phyloP scores from a whole-genome alignment of 2,113 vertebrate genomes.

The Phaethon lepturus region DNA sequence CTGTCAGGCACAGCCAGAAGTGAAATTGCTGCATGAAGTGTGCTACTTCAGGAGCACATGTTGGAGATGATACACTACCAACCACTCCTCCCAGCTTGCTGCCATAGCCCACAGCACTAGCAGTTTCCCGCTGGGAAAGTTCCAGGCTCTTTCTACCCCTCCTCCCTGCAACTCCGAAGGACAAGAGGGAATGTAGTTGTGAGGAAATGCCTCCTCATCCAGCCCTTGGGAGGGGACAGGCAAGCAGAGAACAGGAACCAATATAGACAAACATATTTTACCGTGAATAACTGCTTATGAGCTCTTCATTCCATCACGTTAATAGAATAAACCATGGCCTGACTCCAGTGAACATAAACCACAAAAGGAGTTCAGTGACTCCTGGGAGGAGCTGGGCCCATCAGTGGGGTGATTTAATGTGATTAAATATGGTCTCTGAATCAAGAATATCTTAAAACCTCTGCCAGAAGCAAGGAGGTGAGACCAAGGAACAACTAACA shows the following conservation, averaged over 20 bases:
- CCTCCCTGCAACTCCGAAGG: background rate
- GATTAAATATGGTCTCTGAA: background rate
- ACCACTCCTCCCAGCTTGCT: background rate
- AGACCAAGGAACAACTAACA: background rate
- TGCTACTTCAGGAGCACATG: rapidly evolving
- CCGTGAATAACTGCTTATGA: background rate
- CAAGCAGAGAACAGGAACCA: background rate
- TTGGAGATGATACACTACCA: background rate
- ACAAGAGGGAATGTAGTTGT: background rate
- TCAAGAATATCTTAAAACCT: background rate
- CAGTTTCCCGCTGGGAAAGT: background rate
- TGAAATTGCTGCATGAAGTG: background rate
- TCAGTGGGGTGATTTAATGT: background rate
- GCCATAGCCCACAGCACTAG: background rate
- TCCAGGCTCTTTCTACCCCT: background rate
- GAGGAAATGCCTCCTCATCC: background rate
- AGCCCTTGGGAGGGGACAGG: background rate
- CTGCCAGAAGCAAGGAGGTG: background rate
- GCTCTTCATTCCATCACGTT: background rate
- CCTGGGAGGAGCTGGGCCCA: background rate
- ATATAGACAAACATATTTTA: rapidly evolving
- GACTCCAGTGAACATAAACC: background rate
- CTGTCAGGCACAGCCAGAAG: background rate
- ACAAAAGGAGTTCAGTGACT: background rate
- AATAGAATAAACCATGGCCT: background rate